phyloP scores from a whole-genome alignment of 2,113 vertebrate genomes.

The Acinonyx jubatus region DNA sequence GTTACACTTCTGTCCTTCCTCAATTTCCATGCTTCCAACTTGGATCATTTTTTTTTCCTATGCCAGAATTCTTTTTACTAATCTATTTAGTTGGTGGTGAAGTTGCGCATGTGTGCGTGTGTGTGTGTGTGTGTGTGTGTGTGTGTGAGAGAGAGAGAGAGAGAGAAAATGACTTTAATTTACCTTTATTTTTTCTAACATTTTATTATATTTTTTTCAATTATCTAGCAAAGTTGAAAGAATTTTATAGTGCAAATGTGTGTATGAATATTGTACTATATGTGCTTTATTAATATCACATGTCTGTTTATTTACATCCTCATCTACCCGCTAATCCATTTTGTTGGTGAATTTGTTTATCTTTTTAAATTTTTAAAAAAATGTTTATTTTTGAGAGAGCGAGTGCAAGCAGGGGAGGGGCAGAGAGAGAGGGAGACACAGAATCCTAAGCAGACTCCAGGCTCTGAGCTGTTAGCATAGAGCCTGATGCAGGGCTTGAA shows the following conservation, averaged over 20 bases:
- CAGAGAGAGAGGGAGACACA: no score
- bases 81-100: background rate
- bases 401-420: no score
- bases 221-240: background rate
- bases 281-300: background rate
- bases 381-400: no score
- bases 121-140: background rate
- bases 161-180: background rate
- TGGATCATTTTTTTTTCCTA: background rate
- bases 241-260: background rate
- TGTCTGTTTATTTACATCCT: background rate
- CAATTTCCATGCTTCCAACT: background rate
- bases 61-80: background rate
- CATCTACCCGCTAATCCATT: background rate
- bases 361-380: no score
- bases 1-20: background rate
- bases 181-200: background rate
- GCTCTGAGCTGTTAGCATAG: no score
- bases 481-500: no score
- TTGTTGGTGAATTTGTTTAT: background rate
- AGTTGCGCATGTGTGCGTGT: background rate
- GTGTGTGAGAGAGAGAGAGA: background rate
- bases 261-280: background rate
- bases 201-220: background rate
- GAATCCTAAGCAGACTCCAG: no score